These are phyloP conservation scores for Chelmon rostratus DNA, from an alignment of 2,797 vertebrate species.

Conservation along the genomic window DNA sequence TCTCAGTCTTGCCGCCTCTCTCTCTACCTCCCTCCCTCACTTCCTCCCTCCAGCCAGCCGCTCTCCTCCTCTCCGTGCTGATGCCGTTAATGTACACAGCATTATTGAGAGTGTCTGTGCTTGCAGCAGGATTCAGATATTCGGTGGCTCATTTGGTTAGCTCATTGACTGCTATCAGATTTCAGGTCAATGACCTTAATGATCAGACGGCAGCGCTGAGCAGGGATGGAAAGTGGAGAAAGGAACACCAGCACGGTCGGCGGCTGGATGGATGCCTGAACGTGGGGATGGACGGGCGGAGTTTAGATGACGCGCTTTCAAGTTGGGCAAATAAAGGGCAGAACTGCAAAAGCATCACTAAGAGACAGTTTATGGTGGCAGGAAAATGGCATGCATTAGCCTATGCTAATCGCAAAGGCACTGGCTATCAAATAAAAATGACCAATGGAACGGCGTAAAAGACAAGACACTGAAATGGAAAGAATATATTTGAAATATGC, in stretches of 20 bases:
- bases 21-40: slow-evolving; percentile 1
- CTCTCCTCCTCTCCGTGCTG: slow-evolving; percentile 54
- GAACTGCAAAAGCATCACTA: background rate
- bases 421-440: background rate
- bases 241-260: slow-evolving; percentile 55
- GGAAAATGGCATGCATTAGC: background rate
- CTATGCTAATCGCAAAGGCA: background rate
- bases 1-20: slow-evolving; percentile 32
- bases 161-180: slow-evolving; percentile 83
- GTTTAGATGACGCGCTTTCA: slow-evolving; percentile 6
- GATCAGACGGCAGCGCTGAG: slow-evolving; percentile 73
- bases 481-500: background rate
- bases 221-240: slow-evolving; percentile 69
- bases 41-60: slow-evolving; percentile 4
- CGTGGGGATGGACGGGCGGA: slow-evolving; percentile 22
- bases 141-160: slow-evolving; percentile 83
- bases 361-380: background rate
- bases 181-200: slow-evolving; percentile 82
- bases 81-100: slow-evolving; percentile 71
- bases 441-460: background rate
- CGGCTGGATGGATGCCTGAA: slow-evolving; percentile 39
- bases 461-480: background rate
- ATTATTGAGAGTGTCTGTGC: slow-evolving; percentile 68
- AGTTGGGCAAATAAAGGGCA: slow-evolving; percentile 5
- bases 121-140: slow-evolving; percentile 78